Conservation (phyloP, 2,888 invertebrate species). For the Microchrysa polita region DNA sequence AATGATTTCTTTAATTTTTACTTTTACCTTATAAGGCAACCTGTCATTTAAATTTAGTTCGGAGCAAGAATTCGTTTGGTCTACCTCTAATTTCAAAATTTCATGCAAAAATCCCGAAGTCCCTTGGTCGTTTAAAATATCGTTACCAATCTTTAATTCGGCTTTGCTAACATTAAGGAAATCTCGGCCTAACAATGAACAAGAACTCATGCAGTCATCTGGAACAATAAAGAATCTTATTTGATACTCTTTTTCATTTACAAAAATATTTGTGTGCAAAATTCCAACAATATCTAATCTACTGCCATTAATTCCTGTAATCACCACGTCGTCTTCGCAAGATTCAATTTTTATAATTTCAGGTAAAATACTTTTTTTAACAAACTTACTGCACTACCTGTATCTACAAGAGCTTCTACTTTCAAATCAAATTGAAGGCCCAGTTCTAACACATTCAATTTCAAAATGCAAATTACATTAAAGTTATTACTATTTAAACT, state of each 20-base stretch:
- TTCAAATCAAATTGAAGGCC: neutral
- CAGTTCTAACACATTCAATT: neutral
- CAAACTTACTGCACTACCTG: neutral
- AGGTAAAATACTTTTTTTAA: neutral
- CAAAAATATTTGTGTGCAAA: neutral
- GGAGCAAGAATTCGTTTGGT: too few species aligned
- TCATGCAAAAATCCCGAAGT: too few species aligned
- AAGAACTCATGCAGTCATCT: conserved; percentile 1
- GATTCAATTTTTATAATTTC: neutral
- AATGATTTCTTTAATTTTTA: too few species aligned
- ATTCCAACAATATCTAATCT: neutral
- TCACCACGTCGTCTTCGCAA: neutral
- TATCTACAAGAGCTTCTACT: neutral
- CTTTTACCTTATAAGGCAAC: too few species aligned
- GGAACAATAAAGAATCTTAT: neutral
- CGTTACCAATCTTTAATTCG: neutral
- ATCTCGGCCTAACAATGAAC: neutral
- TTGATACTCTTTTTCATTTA: neutral
- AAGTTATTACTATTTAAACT: neutral
- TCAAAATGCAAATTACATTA: neutral
- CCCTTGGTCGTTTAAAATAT: neutral
- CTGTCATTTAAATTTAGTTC: too few species aligned
- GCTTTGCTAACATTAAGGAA: neutral
- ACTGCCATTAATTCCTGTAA: neutral
- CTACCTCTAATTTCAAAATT: too few species aligned